Percentiles rank a stretch among this genome's conserved stretches.
Conservation (phyloP, 1,140 invertebrate species). For the Hyphantria cunea region DNA sequence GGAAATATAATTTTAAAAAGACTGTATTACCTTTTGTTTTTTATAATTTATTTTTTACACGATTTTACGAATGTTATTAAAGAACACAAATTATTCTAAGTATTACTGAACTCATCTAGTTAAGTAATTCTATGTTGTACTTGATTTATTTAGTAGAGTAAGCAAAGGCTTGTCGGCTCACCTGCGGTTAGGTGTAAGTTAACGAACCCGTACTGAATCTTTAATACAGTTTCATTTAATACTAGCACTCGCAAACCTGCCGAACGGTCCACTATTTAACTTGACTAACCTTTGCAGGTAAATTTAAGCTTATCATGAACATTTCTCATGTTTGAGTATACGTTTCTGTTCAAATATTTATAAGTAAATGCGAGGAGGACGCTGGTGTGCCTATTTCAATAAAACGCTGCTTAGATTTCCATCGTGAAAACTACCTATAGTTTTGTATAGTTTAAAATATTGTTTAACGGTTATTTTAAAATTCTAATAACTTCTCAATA, state of each 20-base stretch:
- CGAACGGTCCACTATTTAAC: constrained; percentile 51
- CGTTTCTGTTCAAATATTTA: constrained; percentile 9
- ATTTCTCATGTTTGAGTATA: constrained; percentile 4
- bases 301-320: constrained; percentile 3
- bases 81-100: too few species aligned
- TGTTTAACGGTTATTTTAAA: too few species aligned
- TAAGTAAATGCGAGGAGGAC: neutral
- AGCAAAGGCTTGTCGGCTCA: constrained; percentile 56
- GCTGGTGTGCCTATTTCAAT: neutral
- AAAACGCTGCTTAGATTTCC: neutral
- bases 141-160: constrained; percentile 71
- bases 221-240: constrained; percentile 80
- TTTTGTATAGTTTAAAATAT: too few species aligned
- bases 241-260: constrained; percentile 61
- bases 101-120: constrained; percentile 32
- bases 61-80: neutral
- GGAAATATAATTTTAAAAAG: too few species aligned
- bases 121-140: constrained; percentile 33
- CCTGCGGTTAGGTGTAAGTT: constrained; percentile 77
- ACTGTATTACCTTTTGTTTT: neutral
- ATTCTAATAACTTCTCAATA: too few species aligned
- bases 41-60: neutral
- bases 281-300: constrained; percentile 14
- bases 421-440: too few species aligned
- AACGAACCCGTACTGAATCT: constrained; percentile 76